Evolutionary conservation across 2,888 invertebrate species (phyloP).

Genomic region (Dyspetes luteomarginatus): DNA sequence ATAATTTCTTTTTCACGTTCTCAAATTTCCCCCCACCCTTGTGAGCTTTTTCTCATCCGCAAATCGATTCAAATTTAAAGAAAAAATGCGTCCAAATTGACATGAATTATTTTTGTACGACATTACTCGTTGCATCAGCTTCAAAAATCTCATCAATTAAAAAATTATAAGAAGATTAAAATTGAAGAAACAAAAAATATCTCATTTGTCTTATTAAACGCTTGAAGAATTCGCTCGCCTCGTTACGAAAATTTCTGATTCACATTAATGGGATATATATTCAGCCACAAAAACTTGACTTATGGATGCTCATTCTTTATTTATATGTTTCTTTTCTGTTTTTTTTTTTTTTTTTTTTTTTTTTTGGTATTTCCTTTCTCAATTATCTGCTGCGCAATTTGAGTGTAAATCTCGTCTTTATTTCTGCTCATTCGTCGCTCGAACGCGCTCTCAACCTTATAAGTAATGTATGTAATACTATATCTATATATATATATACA

Average conservation of each 20-base stretch:
- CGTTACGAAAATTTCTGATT: constrained; percentile 38
- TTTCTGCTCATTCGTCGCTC: constrained; percentile 54
- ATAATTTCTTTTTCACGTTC: not conserved
- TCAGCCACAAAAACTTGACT: constrained; percentile 9
- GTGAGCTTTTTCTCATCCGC: constrained; percentile 38
- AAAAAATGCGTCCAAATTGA: not conserved
- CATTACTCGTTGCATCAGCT: not conserved
- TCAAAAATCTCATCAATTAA: not conserved
- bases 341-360: constrained; percentile 16
- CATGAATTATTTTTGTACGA: constrained; percentile 18
- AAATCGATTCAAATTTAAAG: constrained; percentile 6
- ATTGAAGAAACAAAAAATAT: not conserved
- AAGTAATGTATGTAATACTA: constrained; percentile 43
- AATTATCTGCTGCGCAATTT: constrained; percentile 48
- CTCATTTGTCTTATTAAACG: constrained; percentile 29
- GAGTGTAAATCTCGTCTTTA: constrained; percentile 58
- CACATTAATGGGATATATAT: constrained; percentile 35
- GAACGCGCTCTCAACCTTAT: constrained; percentile 44
- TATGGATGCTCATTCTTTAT: constrained; percentile 26
- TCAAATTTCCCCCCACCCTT: not conserved
- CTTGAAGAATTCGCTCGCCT: not conserved
- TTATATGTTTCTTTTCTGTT: not conserved
- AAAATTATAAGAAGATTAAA: no score
- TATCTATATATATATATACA: not conserved
- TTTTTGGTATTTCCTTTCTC: constrained; percentile 35